Percentiles rank a stretch among this genome's conserved stretches.
These are phyloP conservation scores for Drosophila infuscata DNA, from an alignment of 2,888 invertebrate genomes.

Conservation along the genomic window DNA sequence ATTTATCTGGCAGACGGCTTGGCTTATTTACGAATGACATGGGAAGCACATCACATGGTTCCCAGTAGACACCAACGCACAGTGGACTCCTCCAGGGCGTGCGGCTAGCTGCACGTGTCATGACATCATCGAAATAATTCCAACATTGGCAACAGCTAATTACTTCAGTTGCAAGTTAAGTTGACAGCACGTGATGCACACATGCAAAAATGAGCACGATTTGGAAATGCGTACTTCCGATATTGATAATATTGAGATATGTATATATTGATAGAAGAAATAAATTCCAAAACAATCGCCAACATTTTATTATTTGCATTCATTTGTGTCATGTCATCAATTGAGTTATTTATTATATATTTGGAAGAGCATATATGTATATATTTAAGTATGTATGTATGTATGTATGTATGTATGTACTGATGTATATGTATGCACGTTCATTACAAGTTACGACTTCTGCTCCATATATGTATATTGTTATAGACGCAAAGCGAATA, in stretches of 20 bases:
- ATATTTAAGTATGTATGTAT: conserved; percentile 19
- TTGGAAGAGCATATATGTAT: conserved; percentile 25
- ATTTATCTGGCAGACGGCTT: conserved; percentile 57
- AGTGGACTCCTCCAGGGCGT: neutral
- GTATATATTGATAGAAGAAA: conserved; percentile 46
- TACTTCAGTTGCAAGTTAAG: conserved; percentile 14
- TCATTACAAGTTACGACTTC: neutral
- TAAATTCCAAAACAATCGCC: conserved; percentile 7
- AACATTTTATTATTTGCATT: neutral
- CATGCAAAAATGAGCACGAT: conserved; percentile 34
- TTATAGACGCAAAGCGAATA: neutral
- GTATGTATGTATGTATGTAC: conserved; percentile 24
- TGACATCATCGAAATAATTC: conserved; percentile 2
- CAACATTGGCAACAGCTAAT: neutral
- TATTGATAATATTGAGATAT: conserved; percentile 42
- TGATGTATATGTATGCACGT: neutral
- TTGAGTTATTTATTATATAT: conserved; percentile 41
- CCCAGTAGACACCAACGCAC: conserved; percentile 6
- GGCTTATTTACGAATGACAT: conserved; percentile 62
- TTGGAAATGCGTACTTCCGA: conserved; percentile 36
- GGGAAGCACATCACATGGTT: conserved; percentile 69
- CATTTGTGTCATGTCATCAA: conserved; percentile 27
- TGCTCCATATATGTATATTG: neutral
- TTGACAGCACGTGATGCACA: conserved; percentile 40
- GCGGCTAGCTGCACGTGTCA: conserved; percentile 10